A percentile compares a stretch with the other conserved stretches of the same genome.
Evolutionary conservation across 64 coral and sea anemone species (phyloP).

Genomic region (Porites australiensis): DNA sequence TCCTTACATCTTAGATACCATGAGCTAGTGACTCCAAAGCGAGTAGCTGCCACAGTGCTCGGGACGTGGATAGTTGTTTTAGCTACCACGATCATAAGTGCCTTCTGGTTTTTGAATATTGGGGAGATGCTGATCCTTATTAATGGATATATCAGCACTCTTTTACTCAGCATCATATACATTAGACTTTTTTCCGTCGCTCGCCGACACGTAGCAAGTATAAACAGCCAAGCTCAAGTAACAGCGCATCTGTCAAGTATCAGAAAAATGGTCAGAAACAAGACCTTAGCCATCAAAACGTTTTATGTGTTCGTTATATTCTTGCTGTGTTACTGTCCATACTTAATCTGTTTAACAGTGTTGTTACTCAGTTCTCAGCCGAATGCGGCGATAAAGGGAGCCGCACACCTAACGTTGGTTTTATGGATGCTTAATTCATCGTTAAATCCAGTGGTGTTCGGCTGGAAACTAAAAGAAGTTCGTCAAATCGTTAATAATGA

Average conservation of each 20-base stretch:
- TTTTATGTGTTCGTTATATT: conserved; percentile 34
- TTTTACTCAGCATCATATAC: conserved; percentile 20
- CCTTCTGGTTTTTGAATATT: background rate
- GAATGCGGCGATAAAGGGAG: background rate
- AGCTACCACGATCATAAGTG: background rate
- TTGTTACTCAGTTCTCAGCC: background rate
- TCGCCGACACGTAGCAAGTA: background rate
- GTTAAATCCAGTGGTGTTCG: conserved; percentile 9
- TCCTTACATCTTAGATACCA: conserved; percentile 11
- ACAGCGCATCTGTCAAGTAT: background rate
- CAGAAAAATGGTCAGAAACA: background rate
- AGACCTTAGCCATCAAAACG: conserved; percentile 7
- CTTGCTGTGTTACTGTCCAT: background rate
- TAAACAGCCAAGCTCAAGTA: background rate
- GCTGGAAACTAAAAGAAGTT: conserved; percentile 20
- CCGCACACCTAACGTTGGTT: background rate
- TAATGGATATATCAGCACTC: background rate
- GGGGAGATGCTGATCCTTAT: background rate
- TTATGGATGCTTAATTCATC: conserved; percentile 30
- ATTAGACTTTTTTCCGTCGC: background rate
- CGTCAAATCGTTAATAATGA: conserved; percentile 25
- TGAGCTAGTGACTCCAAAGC: conserved; percentile 23
- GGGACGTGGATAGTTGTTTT: background rate
- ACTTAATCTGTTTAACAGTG: background rate
- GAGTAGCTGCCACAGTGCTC: background rate